A percentile compares a stretch with the other conserved stretches of the same genome.
These are phyloP conservation scores for Agrotis puta DNA, from an alignment of 2,888 invertebrate genomes.

Conservation along the genomic window DNA sequence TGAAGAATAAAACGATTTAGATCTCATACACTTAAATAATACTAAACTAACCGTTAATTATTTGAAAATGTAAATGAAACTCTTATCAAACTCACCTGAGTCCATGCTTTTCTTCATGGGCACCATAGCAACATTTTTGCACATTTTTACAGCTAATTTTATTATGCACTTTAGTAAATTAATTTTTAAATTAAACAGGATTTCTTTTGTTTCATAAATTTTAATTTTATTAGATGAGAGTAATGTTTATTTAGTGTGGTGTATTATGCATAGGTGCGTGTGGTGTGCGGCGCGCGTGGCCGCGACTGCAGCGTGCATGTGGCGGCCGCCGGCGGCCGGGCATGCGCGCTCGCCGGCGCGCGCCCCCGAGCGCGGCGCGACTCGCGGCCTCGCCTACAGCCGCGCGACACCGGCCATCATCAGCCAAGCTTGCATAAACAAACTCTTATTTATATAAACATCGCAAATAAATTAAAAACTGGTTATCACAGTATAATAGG, in stretches of 20 bases:
- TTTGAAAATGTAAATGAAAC: conserved; percentile 22
- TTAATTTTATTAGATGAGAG: conserved; percentile 35
- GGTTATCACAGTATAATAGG: neutral
- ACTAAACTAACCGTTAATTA: conserved; percentile 20
- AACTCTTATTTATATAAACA: conserved; percentile 22
- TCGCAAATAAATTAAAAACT: conserved; percentile 16
- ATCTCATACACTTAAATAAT: conserved; percentile 14
- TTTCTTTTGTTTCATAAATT: conserved; percentile 12
- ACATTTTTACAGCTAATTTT: conserved; percentile 73
- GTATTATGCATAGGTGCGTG: conserved; percentile 59
- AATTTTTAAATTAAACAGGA: conserved; percentile 5
- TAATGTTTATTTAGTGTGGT: conserved; percentile 47
- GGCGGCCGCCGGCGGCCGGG: conserved; percentile 22
- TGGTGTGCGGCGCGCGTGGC: conserved; percentile 61
- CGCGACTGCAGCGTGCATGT: conserved; percentile 65
- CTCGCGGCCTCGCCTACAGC: conserved; percentile 4
- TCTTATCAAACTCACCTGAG: conserved; percentile 75
- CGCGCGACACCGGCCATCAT: neutral
- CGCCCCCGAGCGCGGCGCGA: conserved; percentile 9
- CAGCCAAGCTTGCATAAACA: neutral
- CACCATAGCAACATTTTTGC: conserved; percentile 82
- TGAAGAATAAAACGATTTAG: conserved; percentile 8
- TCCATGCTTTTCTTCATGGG: conserved; percentile 79
- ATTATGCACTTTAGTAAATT: conserved; percentile 56
- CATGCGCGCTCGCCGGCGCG: conserved; percentile 53